These are phyloP conservation scores for Varecia variegata DNA, from an alignment of 2,797 vertebrate genomes.

Conservation along the genomic window DNA sequence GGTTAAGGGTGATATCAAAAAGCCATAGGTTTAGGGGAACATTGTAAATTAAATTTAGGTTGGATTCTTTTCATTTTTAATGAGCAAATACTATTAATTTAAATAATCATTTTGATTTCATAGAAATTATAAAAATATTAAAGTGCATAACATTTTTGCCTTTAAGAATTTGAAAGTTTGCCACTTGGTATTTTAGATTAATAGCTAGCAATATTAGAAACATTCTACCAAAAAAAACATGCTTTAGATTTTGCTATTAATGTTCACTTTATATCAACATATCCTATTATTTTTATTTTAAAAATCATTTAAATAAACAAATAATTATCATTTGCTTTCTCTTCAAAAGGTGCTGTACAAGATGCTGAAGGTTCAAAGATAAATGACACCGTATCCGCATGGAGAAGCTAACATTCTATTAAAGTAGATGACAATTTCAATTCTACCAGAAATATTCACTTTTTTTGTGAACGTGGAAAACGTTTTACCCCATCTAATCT, in stretches of 20 bases:
- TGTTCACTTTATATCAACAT: neutral
- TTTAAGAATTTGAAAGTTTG: neutral
- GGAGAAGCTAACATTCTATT: neutral
- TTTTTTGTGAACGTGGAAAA: neutral
- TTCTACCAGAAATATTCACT: neutral
- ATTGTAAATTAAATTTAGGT: constrained; percentile 64
- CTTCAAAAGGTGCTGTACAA: neutral
- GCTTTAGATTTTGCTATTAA: neutral
- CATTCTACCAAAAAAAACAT: neutral
- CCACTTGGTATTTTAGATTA: neutral
- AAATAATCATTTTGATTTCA: constrained; percentile 68
- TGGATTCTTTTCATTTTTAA: constrained; percentile 56
- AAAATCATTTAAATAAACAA: neutral
- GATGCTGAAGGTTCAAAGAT: neutral
- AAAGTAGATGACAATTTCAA: neutral
- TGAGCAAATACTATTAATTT: constrained; percentile 68
- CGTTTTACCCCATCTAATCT: neutral
- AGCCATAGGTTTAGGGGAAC: constrained; percentile 44
- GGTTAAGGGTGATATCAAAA: constrained; percentile 37
- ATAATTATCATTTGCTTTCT: neutral
- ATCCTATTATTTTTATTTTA: neutral
- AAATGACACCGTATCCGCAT: neutral
- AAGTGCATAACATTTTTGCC: neutral
- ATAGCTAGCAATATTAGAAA: neutral
- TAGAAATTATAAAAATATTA: constrained; percentile 50